Conservation (phyloP, 2,888 invertebrate species). For the Pycnomerus fuliginosus region DNA sequence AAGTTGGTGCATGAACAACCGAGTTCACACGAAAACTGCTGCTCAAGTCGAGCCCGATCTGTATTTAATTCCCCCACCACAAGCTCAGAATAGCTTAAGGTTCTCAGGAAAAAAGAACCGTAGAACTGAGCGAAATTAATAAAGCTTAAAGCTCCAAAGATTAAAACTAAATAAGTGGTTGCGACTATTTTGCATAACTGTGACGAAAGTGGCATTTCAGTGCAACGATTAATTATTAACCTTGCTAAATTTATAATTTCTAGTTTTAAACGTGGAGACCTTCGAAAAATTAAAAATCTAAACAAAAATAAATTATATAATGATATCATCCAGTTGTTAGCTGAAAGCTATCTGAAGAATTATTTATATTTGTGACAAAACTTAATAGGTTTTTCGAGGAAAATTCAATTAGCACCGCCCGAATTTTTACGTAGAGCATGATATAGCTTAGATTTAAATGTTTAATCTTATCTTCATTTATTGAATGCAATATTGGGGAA, state of each 20-base stretch:
- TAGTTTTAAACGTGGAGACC: constrained; percentile 6
- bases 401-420: no score
- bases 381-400: no score
- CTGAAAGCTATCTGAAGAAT: no score
- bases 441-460: no score
- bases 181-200: background rate
- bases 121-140: no score
- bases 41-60: constrained; percentile 18
- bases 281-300: constrained; percentile 9
- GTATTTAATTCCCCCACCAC: constrained; percentile 24
- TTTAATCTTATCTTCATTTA: no score
- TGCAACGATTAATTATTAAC: constrained; percentile 7
- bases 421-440: no score
- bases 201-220: background rate
- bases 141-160: background rate
- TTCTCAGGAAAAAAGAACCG: constrained; percentile 16
- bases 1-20: background rate
- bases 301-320: constrained; percentile 10
- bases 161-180: background rate
- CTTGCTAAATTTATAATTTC: constrained; percentile 22
- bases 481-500: no score
- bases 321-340: constrained; percentile 13
- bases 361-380: no score
- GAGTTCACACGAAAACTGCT: constrained; percentile 15
- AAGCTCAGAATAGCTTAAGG: constrained; percentile 12